A percentile compares a stretch with the other conserved stretches of the same genome.
These are phyloP conservation scores for Leucoma salicis DNA, from an alignment of 2,888 invertebrate species.

Conservation along the genomic window DNA sequence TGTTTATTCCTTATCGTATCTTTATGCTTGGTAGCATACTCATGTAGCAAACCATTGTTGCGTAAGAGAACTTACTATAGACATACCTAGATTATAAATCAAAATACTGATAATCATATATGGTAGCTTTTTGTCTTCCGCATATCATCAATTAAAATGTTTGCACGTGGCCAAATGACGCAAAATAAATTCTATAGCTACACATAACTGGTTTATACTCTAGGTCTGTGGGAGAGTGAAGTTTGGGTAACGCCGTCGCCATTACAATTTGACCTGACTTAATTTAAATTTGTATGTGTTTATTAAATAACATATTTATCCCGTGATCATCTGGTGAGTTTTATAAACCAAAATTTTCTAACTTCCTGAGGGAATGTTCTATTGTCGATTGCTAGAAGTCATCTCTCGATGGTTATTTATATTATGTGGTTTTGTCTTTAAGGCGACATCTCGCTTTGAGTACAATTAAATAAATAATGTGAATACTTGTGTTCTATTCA, in stretches of 20 bases:
- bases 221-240: slow-evolving; percentile 66
- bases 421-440: slow-evolving; percentile 63
- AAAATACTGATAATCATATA: too few relatives aligned
- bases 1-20: too few relatives aligned
- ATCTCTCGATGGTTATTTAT: slow-evolving; percentile 46
- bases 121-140: slow-evolving; percentile 69
- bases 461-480: slow-evolving; percentile 69
- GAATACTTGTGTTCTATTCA: slow-evolving; percentile 72
- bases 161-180: slow-evolving; percentile 75
- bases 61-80: too few relatives aligned
- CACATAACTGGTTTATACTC: slow-evolving; percentile 67
- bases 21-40: too few relatives aligned
- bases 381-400: slow-evolving; percentile 42
- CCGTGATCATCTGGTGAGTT: too few relatives aligned
- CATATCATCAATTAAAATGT: slow-evolving; percentile 78
- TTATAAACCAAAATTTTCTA: too few relatives aligned
- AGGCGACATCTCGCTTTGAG: slow-evolving; percentile 70
- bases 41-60: too few relatives aligned
- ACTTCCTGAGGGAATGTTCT: too few relatives aligned
- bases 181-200: slow-evolving; percentile 72
- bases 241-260: slow-evolving; percentile 67
- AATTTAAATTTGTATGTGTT: slow-evolving; percentile 36
- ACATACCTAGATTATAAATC: too few relatives aligned
- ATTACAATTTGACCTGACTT: slow-evolving; percentile 54
- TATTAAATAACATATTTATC: slow-evolving; percentile 23